phyloP scores from a whole-genome alignment of 2,797 vertebrate genomes.

The Tolypeutes matacus region DNA sequence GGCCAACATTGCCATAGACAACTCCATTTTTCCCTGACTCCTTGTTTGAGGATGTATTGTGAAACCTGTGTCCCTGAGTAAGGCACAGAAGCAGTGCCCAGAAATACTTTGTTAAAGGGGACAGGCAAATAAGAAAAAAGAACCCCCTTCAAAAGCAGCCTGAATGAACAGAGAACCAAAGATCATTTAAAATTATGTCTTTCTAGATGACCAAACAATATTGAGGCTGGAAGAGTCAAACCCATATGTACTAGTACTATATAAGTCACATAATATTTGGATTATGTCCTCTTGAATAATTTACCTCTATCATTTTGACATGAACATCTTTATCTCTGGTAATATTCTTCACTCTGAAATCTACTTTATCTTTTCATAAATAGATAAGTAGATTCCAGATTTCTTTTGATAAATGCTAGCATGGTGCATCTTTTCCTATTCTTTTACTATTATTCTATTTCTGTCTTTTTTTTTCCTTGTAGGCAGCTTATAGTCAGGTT shows the following conservation, averaged over 20 bases:
- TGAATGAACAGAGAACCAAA: not conserved
- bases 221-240: not conserved
- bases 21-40: not conserved
- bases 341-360: not conserved
- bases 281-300: not conserved
- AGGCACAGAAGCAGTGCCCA: not conserved
- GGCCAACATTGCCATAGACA: not conserved
- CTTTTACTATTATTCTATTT: not conserved
- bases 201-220: not conserved
- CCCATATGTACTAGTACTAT: not conserved
- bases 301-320: not conserved
- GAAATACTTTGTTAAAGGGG: not conserved
- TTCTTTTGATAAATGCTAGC: not conserved
- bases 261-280: not conserved
- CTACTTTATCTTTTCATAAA: slow-evolving; percentile 17
- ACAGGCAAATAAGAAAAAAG: not conserved
- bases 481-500: not conserved
- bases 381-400: not conserved
- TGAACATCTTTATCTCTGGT: not conserved
- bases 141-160: not conserved
- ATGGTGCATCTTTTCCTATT: not conserved
- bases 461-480: not conserved
- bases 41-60: not conserved
- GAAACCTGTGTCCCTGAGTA: not conserved
- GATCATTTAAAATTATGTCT: not conserved